Conservation (phyloP, 2,888 invertebrate genomes). For the Amphiduros pacificus region DNA sequence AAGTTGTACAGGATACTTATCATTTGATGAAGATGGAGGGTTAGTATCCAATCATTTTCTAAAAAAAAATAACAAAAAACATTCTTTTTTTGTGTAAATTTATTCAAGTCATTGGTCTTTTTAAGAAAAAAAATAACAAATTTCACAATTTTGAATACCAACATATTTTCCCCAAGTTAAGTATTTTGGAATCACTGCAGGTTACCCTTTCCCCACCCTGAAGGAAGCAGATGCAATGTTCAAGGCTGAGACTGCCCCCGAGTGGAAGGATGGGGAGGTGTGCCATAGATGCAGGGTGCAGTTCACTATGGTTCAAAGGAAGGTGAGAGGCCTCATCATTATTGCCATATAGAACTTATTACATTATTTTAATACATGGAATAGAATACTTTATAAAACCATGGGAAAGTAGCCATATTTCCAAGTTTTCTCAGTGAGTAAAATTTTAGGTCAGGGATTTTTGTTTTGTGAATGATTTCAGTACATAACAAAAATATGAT, state of each 20-base stretch:
- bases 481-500: too few relatives aligned
- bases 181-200: conserved; percentile 33
- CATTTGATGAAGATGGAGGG: conserved; percentile 91
- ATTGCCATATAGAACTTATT: too few relatives aligned
- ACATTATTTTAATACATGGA: neutral
- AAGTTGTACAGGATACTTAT: conserved; percentile 89
- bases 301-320: conserved; percentile 82
- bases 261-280: conserved; percentile 94
- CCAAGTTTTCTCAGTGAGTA: too few relatives aligned
- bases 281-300: conserved; percentile 91
- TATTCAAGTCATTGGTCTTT: too few relatives aligned
- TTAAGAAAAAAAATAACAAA: too few relatives aligned
- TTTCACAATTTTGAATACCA: neutral
- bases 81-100: too few relatives aligned
- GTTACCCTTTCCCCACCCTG: conserved; percentile 83
- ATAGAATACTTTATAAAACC: neutral
- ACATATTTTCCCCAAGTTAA: neutral
- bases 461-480: too few relatives aligned
- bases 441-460: too few relatives aligned
- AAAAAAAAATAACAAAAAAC: too few relatives aligned
- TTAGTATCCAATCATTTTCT: conserved; percentile 28
- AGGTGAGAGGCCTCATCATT: too few relatives aligned
- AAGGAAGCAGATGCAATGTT: conserved; percentile 99
- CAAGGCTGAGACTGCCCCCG: conserved; percentile 92
- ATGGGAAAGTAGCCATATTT: too few relatives aligned